A percentile compares a stretch with the other conserved stretches of the same genome.
Conservation (phyloP, 2,113 vertebrate genomes). For the Struthidea cinerea region DNA sequence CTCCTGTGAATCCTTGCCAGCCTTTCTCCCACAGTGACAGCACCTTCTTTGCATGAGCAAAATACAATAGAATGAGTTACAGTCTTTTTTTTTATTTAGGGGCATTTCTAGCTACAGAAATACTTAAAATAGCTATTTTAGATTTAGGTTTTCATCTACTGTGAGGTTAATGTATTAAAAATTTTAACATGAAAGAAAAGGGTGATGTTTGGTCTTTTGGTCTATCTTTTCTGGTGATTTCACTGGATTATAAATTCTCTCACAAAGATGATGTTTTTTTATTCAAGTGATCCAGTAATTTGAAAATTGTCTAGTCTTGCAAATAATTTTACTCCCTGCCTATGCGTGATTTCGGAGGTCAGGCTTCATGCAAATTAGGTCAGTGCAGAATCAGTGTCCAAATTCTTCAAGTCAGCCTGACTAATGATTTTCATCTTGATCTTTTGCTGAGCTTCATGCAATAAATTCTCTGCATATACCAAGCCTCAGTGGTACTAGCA, state of each 20-base stretch:
- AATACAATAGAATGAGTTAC: not conserved
- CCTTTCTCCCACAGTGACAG: not conserved
- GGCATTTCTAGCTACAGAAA: not conserved
- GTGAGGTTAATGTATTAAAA: not conserved
- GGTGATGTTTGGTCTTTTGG: not conserved
- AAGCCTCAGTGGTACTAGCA: not conserved
- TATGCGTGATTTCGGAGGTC: not conserved
- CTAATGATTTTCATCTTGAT: not conserved
- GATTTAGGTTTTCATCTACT: not conserved
- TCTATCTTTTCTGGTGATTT: not conserved
- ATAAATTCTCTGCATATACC: not conserved
- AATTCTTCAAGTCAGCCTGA: not conserved
- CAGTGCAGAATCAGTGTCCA: not conserved
- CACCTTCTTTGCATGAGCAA: not conserved
- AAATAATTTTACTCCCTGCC: not conserved
- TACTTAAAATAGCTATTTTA: not conserved
- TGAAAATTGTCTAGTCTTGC: not conserved
- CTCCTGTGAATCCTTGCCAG: not conserved
- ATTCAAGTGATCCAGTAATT: not conserved
- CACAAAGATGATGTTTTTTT: not conserved
- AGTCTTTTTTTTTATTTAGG: not conserved
- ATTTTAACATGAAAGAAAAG: not conserved
- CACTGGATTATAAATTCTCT: not conserved
- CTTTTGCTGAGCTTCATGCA: not conserved
- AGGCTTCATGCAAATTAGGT: not conserved